These are phyloP conservation scores for Zonitis immaculata DNA, from an alignment of 2,888 invertebrate genomes.

Conservation along the genomic window DNA sequence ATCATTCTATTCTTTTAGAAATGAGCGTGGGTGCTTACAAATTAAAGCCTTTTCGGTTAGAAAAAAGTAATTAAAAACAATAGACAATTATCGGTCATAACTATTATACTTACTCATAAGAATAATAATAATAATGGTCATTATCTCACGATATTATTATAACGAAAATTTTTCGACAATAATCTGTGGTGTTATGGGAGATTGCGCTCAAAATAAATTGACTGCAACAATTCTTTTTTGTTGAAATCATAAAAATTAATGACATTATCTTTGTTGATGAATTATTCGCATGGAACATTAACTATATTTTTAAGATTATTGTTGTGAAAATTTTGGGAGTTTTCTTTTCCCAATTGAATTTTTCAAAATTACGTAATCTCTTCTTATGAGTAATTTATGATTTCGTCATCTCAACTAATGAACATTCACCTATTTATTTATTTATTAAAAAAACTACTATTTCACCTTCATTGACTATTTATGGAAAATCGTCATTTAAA, in stretches of 20 bases:
- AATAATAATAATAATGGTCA: background rate
- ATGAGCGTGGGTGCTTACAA: no score
- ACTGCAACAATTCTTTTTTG: background rate
- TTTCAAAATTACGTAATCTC: background rate
- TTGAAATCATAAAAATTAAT: background rate
- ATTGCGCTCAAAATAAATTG: slow-evolving; percentile 12
- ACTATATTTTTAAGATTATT: background rate
- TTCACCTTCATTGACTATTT: background rate
- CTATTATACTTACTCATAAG: no score
- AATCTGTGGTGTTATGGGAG: slow-evolving; percentile 22
- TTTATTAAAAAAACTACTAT: background rate
- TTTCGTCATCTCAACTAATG: background rate
- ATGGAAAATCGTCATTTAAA: background rate
- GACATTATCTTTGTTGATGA: background rate
- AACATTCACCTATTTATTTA: background rate
- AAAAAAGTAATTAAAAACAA: no score
- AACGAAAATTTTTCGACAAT: slow-evolving; percentile 23
- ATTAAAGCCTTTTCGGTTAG: no score
- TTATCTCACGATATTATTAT: slow-evolving; percentile 20
- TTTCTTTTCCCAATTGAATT: background rate
- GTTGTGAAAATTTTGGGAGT: background rate
- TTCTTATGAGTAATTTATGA: background rate
- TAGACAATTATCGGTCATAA: no score
- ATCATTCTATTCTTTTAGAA: no score
- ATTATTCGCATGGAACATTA: slow-evolving; percentile 3